A percentile compares a stretch with the other conserved stretches of the same genome.
phyloP scores from a whole-genome alignment of 2,113 vertebrate species.

The Corvus hawaiiensis region DNA sequence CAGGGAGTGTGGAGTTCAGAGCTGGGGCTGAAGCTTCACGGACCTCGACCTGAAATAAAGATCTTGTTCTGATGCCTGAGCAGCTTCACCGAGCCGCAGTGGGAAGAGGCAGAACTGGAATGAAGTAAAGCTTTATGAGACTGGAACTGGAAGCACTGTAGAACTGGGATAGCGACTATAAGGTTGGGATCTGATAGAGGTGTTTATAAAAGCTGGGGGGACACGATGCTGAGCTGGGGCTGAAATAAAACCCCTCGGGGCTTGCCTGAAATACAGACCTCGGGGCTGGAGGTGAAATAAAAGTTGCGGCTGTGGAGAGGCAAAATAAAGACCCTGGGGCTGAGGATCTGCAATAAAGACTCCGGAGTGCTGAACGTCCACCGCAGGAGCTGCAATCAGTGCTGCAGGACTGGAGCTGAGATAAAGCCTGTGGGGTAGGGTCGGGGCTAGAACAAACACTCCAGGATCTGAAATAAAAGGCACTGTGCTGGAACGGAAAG shows the following conservation, averaged over 20 bases:
- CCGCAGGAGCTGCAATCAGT: neutral
- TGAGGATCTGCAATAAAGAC: neutral
- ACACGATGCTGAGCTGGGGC: neutral
- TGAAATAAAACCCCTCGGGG: neutral
- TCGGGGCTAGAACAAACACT: neutral
- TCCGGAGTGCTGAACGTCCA: rapidly evolving
- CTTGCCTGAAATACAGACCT: neutral
- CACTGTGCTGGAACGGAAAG: neutral
- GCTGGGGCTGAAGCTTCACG: neutral
- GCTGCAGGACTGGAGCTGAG: neutral
- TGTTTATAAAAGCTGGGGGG: neutral
- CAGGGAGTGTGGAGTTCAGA: too few species aligned
- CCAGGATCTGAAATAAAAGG: neutral
- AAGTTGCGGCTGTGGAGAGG: neutral
- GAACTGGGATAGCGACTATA: neutral
- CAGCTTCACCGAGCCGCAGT: neutral
- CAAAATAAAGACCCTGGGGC: neutral
- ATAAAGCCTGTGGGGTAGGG: neutral
- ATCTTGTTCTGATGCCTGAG: neutral
- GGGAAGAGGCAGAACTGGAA: neutral
- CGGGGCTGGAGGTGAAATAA: rapidly evolving
- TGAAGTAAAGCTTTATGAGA: neutral
- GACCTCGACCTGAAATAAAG: too few species aligned
- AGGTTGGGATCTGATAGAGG: too few species aligned
- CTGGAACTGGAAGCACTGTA: neutral